Conservation (phyloP, 2,113 vertebrate species). For the Puffinus mauretanicus region DNA sequence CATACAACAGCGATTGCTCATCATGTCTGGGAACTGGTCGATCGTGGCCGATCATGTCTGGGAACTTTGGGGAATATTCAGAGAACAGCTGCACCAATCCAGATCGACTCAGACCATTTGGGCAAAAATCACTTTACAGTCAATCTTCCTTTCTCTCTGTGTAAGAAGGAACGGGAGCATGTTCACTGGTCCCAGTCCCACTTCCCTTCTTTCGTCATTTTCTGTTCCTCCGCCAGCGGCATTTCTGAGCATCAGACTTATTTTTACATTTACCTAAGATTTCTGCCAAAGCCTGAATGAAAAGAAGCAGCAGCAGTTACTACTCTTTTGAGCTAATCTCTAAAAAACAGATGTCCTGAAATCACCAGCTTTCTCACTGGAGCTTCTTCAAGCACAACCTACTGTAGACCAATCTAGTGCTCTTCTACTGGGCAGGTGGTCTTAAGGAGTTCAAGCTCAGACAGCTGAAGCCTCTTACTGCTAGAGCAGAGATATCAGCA, state of each 20-base stretch:
- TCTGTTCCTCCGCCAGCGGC: neutral
- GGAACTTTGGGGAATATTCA: neutral
- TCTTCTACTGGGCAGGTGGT: neutral
- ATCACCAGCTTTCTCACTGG: neutral
- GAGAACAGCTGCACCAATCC: neutral
- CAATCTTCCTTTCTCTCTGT: neutral
- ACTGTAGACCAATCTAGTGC: neutral
- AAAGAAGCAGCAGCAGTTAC: neutral
- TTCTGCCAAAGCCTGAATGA: neutral
- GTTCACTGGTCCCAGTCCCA: neutral
- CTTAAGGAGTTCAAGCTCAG: neutral
- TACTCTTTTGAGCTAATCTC: neutral
- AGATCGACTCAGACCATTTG: neutral
- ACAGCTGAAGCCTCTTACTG: neutral
- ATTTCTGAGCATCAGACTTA: neutral
- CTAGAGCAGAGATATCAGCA: neutral
- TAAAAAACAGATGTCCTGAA: neutral
- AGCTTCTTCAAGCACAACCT: neutral
- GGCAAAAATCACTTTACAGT: neutral
- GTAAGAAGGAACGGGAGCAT: neutral
- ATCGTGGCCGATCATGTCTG: accelerated
- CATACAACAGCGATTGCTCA: neutral
- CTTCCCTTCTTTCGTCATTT: neutral
- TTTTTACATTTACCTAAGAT: neutral
- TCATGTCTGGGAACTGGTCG: neutral